Evolutionary conservation across 1,140 invertebrate species (phyloP).

Genomic region (Listronotus bonariensis): DNA sequence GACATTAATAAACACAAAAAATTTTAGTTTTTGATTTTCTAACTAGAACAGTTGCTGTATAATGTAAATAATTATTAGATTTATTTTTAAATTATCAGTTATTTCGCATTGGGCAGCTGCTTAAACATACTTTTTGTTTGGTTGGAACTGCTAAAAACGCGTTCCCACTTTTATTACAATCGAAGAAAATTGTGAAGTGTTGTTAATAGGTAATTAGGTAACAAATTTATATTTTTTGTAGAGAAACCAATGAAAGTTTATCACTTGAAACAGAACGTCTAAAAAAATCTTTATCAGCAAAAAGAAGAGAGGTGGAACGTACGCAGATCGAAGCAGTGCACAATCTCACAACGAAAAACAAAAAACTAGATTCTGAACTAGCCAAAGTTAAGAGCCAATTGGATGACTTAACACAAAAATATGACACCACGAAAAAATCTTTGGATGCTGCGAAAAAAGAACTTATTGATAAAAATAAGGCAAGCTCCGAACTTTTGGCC

Average conservation of each 20-base stretch:
- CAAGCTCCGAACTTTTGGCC: slow-evolving; percentile 63
- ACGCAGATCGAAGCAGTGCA: slow-evolving; percentile 88
- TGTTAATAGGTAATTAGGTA: too few relatives aligned
- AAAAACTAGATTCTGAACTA: slow-evolving; percentile 73
- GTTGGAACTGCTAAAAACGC: too few relatives aligned
- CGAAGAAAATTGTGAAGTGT: too few relatives aligned
- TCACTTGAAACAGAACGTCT: slow-evolving; percentile 82
- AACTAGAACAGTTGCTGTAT: too few relatives aligned
- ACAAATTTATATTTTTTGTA: slow-evolving; percentile 56
- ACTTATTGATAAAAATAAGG: slow-evolving; percentile 67
- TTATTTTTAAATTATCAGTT: too few relatives aligned
- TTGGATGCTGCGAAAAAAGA: slow-evolving; percentile 77
- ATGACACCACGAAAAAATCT: slow-evolving; percentile 70
- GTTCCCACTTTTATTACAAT: too few relatives aligned
- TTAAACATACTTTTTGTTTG: too few relatives aligned
- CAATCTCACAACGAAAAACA: slow-evolving; percentile 75
- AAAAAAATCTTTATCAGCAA: slow-evolving; percentile 81
- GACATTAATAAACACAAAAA: too few relatives aligned
- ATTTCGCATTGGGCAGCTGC: too few relatives aligned
- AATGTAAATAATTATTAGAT: too few relatives aligned
- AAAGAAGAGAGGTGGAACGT: slow-evolving; percentile 91
- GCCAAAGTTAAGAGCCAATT: slow-evolving; percentile 65
- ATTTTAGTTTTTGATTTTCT: too few relatives aligned
- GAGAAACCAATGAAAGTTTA: slow-evolving; percentile 79
- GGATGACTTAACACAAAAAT: slow-evolving; percentile 70